Base-by-base conservation (phyloP, 1,140 invertebrate species). In the Caenorhabditis briggsae region DNA sequence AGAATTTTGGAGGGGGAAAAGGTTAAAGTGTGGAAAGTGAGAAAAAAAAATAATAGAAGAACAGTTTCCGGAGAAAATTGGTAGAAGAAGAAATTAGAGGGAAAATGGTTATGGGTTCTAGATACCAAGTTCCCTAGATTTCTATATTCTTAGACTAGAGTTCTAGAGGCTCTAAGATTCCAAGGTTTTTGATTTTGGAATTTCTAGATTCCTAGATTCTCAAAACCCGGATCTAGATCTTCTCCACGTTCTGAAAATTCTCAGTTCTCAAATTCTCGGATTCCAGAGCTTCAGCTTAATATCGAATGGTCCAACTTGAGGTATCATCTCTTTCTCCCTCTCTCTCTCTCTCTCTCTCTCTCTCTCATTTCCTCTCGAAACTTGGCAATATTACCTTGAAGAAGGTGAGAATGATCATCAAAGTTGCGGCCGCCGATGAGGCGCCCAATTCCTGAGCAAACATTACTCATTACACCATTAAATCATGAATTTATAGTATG, bases 401-500 rank as follows among this genome's bases (percentile, higher is more conserved):
- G 16, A 53, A 53, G 16, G 16, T 58, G 8, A 58, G 16, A n/a
- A 3, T 58, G 3, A 18, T 20, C 56, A 16, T 53, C 50, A 16
- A 1, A 1, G 50, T n/a, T 3, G 50, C 20, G 11, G 61, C 33
- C 33, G 65, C 16, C 33, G 25, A 74, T 14, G 56, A 61, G 59
- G 23, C 20, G 59, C 5, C 20, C 33, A 43, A 18, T 14, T 33
- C 64, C 18, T 61, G 18, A 78, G 70, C 70, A 78, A 78, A 78
- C 50, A 78, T 78, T 50, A 78, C 70, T 78, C 70, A 78, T 78
- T 78, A 78, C 23, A 41, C 70, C 18, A 78, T 78, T 78, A 78
- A 78, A 78, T 78, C 70, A 78, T 78, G 70, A 78, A 78, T 78
- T 78, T 78, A 78, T 78, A 25, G 18, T 70, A n/a, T 78, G 14